Percentiles rank a stretch among this genome's conserved stretches.
These are phyloP conservation scores for Orthosia incerta DNA, from an alignment of 2,888 invertebrate species.

Conservation along the genomic window DNA sequence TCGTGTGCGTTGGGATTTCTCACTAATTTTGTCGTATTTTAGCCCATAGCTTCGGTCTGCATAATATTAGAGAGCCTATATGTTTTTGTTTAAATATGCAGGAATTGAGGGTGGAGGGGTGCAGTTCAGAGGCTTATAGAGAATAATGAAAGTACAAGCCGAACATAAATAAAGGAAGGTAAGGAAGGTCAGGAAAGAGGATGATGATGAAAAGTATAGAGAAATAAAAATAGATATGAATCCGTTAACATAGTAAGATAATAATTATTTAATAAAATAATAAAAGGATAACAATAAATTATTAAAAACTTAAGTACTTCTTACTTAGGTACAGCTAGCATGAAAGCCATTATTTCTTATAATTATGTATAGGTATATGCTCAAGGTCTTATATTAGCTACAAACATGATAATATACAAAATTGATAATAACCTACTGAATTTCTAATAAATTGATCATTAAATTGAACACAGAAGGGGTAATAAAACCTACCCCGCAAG, in stretches of 20 bases:
- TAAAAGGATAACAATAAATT: neutral
- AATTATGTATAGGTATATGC: neutral
- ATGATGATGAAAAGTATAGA: neutral
- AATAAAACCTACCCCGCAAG: neutral
- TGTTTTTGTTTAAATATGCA: too few species aligned
- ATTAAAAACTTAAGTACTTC: neutral
- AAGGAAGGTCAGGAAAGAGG: neutral
- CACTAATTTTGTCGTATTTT: too few species aligned
- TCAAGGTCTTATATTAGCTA: neutral
- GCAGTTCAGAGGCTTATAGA: neutral
- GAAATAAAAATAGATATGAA: slow-evolving; percentile 1
- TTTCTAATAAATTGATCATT: neutral
- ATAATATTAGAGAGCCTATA: too few species aligned
- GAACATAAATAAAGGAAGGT: neutral
- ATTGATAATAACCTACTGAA: neutral
- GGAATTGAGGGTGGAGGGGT: too few species aligned
- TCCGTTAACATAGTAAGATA: slow-evolving; percentile 12
- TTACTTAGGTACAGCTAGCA: neutral
- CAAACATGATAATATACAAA: neutral
- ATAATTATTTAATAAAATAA: slow-evolving; percentile 9
- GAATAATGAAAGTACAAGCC: neutral
- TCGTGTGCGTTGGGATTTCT: too few species aligned
- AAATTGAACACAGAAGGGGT: neutral
- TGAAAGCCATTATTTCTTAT: neutral
- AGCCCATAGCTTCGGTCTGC: too few species aligned